phyloP scores from a whole-genome alignment of 1,140 invertebrate species.

The Sweltsa coloradensis region DNA sequence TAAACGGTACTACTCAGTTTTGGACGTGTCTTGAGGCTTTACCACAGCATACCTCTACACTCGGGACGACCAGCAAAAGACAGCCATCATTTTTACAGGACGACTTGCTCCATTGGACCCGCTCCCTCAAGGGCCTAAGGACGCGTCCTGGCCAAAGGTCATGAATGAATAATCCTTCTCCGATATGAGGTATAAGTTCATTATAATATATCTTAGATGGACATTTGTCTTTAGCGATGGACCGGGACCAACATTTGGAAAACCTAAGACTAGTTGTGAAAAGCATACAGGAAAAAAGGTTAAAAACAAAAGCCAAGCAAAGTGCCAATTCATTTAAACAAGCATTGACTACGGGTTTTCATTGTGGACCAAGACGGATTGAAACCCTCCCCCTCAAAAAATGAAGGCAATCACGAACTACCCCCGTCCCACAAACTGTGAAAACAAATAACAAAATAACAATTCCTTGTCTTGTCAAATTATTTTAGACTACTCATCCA shows the following conservation, averaged over 20 bases:
- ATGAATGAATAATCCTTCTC: too few relatives aligned
- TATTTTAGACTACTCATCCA: slow-evolving; percentile 28
- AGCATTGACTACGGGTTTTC: slow-evolving; percentile 27
- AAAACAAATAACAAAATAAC: slow-evolving; percentile 24
- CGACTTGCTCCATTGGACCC: too few relatives aligned
- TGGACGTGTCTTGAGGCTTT: too few relatives aligned
- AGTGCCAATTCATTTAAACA: slow-evolving; percentile 22
- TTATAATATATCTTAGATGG: too few relatives aligned
- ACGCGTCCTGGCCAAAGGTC: too few relatives aligned
- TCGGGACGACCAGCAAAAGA: too few relatives aligned
- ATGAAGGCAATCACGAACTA: slow-evolving; percentile 24
- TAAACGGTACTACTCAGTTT: too few relatives aligned
- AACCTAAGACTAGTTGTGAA: background rate
- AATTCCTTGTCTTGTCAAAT: slow-evolving; percentile 25
- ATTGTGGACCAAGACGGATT: slow-evolving; percentile 26
- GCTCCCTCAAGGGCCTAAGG: too few relatives aligned
- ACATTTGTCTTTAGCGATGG: background rate
- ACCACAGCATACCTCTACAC: too few relatives aligned
- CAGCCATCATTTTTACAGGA: too few relatives aligned
- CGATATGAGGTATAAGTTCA: too few relatives aligned
- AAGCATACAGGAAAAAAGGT: background rate
- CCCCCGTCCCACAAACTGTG: slow-evolving; percentile 20
- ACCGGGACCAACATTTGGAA: background rate
- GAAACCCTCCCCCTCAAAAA: slow-evolving; percentile 24
- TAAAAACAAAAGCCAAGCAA: slow-evolving; percentile 10